phyloP scores from a whole-genome alignment of 2,797 vertebrate species.

The Lithobates sylvaticus region DNA sequence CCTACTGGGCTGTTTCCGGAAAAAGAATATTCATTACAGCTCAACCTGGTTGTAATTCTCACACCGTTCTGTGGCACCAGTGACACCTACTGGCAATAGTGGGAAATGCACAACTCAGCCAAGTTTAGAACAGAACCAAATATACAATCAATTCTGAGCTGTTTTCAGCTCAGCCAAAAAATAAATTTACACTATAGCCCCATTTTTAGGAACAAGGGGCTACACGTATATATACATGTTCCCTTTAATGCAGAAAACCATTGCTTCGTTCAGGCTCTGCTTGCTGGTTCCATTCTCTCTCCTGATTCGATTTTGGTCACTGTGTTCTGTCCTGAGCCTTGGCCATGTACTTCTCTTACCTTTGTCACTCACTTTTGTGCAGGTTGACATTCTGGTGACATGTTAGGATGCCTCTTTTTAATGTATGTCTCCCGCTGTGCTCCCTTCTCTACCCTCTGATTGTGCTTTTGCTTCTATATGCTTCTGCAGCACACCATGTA shows the following conservation, averaged over 20 bases:
- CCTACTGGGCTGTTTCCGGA: too few relatives aligned
- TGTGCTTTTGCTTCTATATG: slow-evolving; percentile 25
- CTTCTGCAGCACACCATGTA: slow-evolving; percentile 7
- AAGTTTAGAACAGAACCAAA: too few relatives aligned
- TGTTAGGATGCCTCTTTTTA: slow-evolving; percentile 45
- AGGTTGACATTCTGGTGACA: slow-evolving; percentile 39
- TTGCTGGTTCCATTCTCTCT: slow-evolving; percentile 28
- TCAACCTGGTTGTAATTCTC: too few relatives aligned
- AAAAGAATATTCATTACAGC: too few relatives aligned
- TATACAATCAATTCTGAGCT: too few relatives aligned
- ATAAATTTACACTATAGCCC: too few relatives aligned
- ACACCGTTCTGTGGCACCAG: too few relatives aligned
- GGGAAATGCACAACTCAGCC: too few relatives aligned
- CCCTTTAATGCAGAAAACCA: not conserved
- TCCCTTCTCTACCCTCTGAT: slow-evolving; percentile 22
- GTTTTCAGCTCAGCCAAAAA: too few relatives aligned
- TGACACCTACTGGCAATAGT: too few relatives aligned
- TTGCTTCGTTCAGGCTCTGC: slow-evolving; percentile 1
- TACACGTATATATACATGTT: not conserved
- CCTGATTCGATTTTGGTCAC: slow-evolving; percentile 44
- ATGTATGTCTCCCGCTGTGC: slow-evolving; percentile 46
- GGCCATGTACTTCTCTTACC: slow-evolving; percentile 18
- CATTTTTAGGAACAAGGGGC: too few relatives aligned
- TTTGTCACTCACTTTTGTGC: slow-evolving; percentile 42
- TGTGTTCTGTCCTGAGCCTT: slow-evolving; percentile 37